A percentile compares a stretch with the other conserved stretches of the same genome.
phyloP scores from a whole-genome alignment of 2,797 vertebrate species.

The Mus minutoides region DNA sequence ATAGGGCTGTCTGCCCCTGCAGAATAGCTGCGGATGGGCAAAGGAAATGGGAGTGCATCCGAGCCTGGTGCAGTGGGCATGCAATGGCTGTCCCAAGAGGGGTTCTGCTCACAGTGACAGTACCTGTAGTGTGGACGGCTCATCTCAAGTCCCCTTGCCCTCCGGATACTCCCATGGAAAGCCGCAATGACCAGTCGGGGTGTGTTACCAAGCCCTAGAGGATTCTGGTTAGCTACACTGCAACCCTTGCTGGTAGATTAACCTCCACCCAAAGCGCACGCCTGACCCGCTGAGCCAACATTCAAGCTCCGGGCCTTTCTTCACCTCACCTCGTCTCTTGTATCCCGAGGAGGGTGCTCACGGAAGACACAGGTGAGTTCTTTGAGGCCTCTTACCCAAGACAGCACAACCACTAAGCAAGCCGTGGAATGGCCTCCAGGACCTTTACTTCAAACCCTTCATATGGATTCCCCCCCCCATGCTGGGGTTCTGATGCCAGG shows the following conservation, averaged over 20 bases:
- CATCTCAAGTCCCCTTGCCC: not conserved
- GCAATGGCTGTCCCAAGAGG: not conserved
- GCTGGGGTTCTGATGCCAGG: not conserved
- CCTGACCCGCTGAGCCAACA: not conserved
- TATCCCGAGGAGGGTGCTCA: not conserved
- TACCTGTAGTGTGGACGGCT: not conserved
- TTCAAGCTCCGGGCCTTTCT: not conserved
- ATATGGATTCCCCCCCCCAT: not conserved
- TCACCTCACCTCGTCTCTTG: not conserved
- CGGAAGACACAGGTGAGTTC: not conserved
- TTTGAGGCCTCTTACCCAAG: not conserved
- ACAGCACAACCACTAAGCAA: not conserved
- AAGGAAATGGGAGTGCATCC: not conserved
- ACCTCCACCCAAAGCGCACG: too few species aligned
- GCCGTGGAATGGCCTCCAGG: not conserved
- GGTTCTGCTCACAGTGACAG: not conserved
- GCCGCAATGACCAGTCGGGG: not conserved
- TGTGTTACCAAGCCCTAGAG: not conserved
- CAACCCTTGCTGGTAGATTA: not conserved
- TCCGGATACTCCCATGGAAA: not conserved
- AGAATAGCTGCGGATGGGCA: fast-evolving
- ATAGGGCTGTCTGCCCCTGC: not conserved
- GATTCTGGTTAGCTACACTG: not conserved
- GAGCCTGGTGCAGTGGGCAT: not conserved
- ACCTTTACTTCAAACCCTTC: not conserved